A percentile compares a stretch with the other conserved stretches of the same genome.
phyloP scores from a whole-genome alignment of 1,140 invertebrate species.

The Lasioglossum baleicum region DNA sequence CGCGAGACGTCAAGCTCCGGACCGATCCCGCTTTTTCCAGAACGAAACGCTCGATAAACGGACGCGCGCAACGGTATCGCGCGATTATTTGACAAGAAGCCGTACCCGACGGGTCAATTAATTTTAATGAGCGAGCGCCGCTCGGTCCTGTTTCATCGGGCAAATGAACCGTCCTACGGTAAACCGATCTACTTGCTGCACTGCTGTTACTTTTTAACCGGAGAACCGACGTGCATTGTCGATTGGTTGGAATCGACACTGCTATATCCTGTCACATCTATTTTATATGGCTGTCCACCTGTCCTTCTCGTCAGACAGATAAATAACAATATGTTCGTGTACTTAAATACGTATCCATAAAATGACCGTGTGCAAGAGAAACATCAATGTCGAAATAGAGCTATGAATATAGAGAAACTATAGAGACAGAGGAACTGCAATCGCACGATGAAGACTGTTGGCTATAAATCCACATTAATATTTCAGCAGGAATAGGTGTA shows the following conservation, averaged over 20 bases:
- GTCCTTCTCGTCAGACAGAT: no score
- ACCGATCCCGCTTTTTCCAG: background rate
- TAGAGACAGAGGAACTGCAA: no score
- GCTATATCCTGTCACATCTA: no score
- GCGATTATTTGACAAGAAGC: slow-evolving; percentile 26
- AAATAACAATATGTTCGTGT: no score
- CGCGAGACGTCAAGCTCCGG: no score
- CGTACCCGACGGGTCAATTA: slow-evolving; percentile 41
- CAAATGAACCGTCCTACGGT: slow-evolving; percentile 14
- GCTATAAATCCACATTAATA: no score
- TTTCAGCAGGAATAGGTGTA: no score
- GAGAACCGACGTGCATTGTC: background rate
- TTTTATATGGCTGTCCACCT: no score
- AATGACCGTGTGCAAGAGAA: background rate
- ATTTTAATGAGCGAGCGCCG: slow-evolving; percentile 45
- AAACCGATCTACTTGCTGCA: slow-evolving; percentile 6
- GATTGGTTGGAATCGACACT: no score
- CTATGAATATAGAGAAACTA: background rate
- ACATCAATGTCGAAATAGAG: background rate
- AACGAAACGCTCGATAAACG: slow-evolving; percentile 12
- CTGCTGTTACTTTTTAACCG: slow-evolving; percentile 11
- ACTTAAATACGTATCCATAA: background rate
- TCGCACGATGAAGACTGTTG: no score
- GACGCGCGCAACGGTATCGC: background rate
- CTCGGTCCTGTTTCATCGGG: slow-evolving; percentile 13